phyloP scores from a whole-genome alignment of 2,888 invertebrate species.

The Phalera bucephala region DNA sequence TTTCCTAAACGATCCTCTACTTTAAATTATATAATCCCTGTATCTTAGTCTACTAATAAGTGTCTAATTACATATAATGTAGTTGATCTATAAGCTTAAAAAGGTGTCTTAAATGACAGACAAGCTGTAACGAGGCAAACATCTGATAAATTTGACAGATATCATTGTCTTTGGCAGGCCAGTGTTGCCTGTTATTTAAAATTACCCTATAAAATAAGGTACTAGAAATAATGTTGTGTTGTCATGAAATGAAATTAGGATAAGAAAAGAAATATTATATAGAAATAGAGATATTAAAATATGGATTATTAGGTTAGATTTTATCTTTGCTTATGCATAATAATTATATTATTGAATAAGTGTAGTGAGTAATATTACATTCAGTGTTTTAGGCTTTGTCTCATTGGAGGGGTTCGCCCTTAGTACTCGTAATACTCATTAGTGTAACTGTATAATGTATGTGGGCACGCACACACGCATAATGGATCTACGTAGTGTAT shows the following conservation, averaged over 20 bases:
- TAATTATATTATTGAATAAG: constrained; percentile 5
- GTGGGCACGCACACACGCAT: constrained; percentile 62
- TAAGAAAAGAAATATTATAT: constrained; percentile 15
- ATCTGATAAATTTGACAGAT: no score
- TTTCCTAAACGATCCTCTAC: constrained; percentile 32
- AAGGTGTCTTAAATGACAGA: neutral
- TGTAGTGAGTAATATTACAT: constrained; percentile 54
- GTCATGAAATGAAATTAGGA: constrained; percentile 56
- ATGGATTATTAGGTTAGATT: constrained; percentile 15
- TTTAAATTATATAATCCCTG: constrained; percentile 28
- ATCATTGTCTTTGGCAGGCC: no score
- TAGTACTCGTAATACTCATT: constrained; percentile 80
- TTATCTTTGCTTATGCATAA: constrained; percentile 43
- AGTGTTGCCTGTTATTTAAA: no score
- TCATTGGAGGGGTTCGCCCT: constrained; percentile 38
- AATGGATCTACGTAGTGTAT: constrained; percentile 43
- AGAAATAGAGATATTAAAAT: no score
- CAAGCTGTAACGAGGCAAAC: no score
- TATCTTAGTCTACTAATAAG: no score
- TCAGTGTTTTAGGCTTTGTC: constrained; percentile 62
- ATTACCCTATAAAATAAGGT: no score
- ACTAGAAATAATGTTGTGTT: constrained; percentile 47
- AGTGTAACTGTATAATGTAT: constrained; percentile 41
- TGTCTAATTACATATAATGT: constrained; percentile 26
- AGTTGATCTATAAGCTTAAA: constrained; percentile 22